These are phyloP conservation scores for Neogobius melanostomus DNA, from an alignment of 2,113 vertebrate species.

Conservation along the genomic window DNA sequence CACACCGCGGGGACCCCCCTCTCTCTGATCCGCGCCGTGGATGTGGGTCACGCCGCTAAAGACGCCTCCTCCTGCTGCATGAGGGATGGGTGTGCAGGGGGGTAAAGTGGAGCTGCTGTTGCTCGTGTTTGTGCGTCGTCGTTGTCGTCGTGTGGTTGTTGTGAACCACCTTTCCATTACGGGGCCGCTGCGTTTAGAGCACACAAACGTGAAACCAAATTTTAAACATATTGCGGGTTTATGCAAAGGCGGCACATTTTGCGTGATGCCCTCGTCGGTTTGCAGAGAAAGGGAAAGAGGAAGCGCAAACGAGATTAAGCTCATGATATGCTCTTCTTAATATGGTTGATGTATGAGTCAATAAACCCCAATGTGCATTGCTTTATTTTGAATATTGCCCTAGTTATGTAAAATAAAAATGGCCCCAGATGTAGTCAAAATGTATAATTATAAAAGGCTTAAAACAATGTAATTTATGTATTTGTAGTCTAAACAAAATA, in stretches of 20 bases:
- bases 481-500: no score
- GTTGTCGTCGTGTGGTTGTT: constrained; percentile 62
- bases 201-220: constrained; percentile 9
- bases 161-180: constrained; percentile 64
- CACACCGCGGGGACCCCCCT: constrained; percentile 29
- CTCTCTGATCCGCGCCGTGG: constrained; percentile 33
- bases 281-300: background rate
- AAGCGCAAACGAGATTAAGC: background rate
- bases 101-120: constrained; percentile 7
- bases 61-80: constrained; percentile 14
- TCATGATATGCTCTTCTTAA: background rate
- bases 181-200: constrained; percentile 57
- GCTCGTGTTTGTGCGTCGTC: constrained; percentile 22
- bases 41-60: constrained; percentile 53
- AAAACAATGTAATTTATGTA: no score
- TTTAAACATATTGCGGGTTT: constrained; percentile 25
- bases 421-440: no score
- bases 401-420: background rate
- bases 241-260: constrained; percentile 26
- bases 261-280: background rate
- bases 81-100: constrained; percentile 12
- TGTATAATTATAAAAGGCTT: no score
- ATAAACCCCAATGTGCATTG: constrained; percentile 1
- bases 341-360: constrained; percentile 15
- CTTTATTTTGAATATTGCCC: background rate